These are phyloP conservation scores for Sprattus sprattus DNA, from an alignment of 2,113 vertebrate species.

Conservation along the genomic window DNA sequence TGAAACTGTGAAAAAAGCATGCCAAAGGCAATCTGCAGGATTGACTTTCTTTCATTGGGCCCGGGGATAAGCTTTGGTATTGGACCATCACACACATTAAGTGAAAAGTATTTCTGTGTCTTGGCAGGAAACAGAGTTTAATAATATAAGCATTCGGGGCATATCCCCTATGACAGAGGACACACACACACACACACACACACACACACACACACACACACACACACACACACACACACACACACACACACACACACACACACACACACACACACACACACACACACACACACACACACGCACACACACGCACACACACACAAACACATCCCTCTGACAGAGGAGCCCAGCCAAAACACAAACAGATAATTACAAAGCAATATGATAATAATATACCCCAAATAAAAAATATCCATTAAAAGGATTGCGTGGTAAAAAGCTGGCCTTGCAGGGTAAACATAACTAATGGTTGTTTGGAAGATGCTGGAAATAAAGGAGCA, in stretches of 20 bases:
- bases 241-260: too few species aligned
- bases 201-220: too few species aligned
- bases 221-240: too few species aligned
- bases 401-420: background rate
- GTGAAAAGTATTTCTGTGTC: background rate
- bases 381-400: constrained; percentile 3
- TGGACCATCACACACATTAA: background rate
- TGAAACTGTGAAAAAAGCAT: background rate
- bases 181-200: too few species aligned
- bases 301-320: too few species aligned
- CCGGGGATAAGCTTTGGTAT: background rate
- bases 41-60: background rate
- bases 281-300: too few species aligned
- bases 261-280: too few species aligned
- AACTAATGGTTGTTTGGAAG: background rate
- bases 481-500: too few species aligned
- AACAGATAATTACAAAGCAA: constrained; percentile 17
- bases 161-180: background rate
- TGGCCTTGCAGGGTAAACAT: background rate
- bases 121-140: background rate
- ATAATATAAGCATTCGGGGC: background rate
- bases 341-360: background rate
- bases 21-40: background rate
- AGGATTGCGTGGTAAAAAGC: background rate
- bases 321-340: background rate